phyloP scores from a whole-genome alignment of 2,797 vertebrate species.

The Sarcophilus harrisii region DNA sequence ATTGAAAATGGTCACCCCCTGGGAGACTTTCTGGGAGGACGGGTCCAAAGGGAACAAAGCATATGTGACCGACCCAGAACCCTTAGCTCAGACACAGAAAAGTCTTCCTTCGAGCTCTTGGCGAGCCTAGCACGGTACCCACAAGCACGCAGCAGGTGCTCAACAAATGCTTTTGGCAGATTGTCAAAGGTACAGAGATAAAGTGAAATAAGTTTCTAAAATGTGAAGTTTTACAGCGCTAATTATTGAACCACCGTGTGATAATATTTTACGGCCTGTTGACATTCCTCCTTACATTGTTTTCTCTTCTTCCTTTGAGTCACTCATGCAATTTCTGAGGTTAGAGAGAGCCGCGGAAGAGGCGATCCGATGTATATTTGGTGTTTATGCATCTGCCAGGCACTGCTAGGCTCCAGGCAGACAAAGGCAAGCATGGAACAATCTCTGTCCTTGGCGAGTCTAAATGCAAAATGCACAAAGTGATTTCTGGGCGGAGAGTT shows the following conservation, averaged over 20 bases:
- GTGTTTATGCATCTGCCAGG: neutral
- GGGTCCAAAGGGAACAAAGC: conserved; percentile 36
- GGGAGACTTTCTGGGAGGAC: conserved; percentile 44
- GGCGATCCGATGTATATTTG: neutral
- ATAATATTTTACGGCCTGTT: neutral
- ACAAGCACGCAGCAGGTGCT: neutral
- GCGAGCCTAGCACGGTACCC: neutral
- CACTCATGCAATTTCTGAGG: neutral
- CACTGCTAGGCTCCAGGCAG: neutral
- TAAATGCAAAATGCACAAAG: neutral
- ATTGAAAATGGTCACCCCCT: conserved; percentile 37
- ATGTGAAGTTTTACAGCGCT: neutral
- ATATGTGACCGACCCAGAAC: neutral
- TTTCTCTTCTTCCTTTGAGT: neutral
- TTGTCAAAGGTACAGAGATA: neutral
- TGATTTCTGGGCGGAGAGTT: neutral
- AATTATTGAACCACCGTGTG: neutral
- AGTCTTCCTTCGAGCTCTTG: neutral
- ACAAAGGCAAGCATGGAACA: neutral
- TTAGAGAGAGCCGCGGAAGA: neutral
- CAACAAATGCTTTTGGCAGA: neutral
- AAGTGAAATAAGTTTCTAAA: neutral
- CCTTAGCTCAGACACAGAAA: neutral
- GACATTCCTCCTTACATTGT: neutral
- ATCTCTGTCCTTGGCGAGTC: neutral